Percentiles rank a stretch among this genome's conserved stretches.
Conservation (phyloP, 2,797 vertebrate genomes). For the Sebastes iracundus region DNA sequence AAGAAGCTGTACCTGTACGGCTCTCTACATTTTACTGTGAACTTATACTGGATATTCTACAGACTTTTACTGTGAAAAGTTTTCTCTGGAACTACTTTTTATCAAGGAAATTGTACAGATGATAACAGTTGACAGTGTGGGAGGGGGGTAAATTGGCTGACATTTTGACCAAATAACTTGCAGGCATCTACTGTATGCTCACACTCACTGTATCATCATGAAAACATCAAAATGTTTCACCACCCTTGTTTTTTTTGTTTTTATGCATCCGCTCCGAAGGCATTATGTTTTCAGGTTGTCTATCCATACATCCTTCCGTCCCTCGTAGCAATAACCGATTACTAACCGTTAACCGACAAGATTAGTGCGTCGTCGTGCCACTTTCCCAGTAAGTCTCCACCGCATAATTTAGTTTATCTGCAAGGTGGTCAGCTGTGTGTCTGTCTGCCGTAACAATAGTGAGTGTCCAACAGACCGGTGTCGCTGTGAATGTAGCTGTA, state of each 20-base stretch:
- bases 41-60: background rate
- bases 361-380: no score
- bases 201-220: background rate
- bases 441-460: no score
- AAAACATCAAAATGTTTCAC: background rate
- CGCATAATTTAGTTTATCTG: no score
- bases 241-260: background rate
- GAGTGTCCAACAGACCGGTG: no score
- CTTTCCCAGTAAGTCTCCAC: no score
- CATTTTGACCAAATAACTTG: background rate
- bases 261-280: no score
- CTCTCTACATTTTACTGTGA: background rate
- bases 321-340: no score
- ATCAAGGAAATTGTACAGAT: background rate
- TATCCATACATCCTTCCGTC: no score
- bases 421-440: no score
- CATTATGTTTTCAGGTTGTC: no score
- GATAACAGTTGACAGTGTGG: background rate
- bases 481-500: no score
- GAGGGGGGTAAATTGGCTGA: background rate
- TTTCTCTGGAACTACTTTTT: background rate
- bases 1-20: background rate
- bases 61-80: background rate
- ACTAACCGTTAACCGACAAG: no score
- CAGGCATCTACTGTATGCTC: background rate